These are phyloP conservation scores for Eremobia ochroleuca DNA, from an alignment of 2,888 invertebrate genomes.

Conservation along the genomic window DNA sequence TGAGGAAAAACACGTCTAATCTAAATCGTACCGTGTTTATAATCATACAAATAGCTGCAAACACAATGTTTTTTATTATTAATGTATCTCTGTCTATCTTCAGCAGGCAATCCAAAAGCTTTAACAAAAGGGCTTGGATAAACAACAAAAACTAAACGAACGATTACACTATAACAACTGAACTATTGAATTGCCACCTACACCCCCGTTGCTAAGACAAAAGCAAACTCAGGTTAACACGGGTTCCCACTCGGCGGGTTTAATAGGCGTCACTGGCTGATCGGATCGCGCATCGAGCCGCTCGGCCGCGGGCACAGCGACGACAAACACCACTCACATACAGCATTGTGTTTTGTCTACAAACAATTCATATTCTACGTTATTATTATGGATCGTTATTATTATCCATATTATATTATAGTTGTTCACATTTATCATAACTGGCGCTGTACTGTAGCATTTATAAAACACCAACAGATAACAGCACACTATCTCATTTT, in stretches of 20 bases:
- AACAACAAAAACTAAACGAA: conserved; percentile 1
- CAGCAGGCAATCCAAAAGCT: neutral
- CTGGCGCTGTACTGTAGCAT: conserved; percentile 20
- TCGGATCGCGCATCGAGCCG: conserved; percentile 70
- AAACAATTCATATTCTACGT: conserved; percentile 47
- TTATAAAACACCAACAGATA: conserved; percentile 40
- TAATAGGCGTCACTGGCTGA: conserved; percentile 70
- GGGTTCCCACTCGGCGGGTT: conserved; percentile 77
- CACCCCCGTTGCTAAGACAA: conserved; percentile 68
- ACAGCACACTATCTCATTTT: conserved; percentile 20
- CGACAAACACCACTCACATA: conserved; percentile 65
- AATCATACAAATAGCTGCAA: conserved; percentile 14
- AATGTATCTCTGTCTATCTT: neutral
- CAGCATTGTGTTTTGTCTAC: conserved; percentile 41
- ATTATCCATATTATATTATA: too few species aligned
- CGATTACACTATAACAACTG: conserved; percentile 24
- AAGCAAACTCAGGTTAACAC: conserved; percentile 80
- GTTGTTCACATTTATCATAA: conserved; percentile 19
- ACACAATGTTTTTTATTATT: conserved; percentile 20
- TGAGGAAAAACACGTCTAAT: conserved; percentile 41
- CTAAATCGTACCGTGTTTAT: conserved; percentile 37
- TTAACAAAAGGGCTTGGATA: neutral
- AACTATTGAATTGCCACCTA: conserved; percentile 43
- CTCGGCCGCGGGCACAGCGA: conserved; percentile 33
- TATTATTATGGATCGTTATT: conserved; percentile 51